Percentiles rank a stretch among this genome's conserved stretches.
phyloP scores from a whole-genome alignment of 30 jellyfish, hydroid and myxozoan species.

The Mastigias papua region DNA sequence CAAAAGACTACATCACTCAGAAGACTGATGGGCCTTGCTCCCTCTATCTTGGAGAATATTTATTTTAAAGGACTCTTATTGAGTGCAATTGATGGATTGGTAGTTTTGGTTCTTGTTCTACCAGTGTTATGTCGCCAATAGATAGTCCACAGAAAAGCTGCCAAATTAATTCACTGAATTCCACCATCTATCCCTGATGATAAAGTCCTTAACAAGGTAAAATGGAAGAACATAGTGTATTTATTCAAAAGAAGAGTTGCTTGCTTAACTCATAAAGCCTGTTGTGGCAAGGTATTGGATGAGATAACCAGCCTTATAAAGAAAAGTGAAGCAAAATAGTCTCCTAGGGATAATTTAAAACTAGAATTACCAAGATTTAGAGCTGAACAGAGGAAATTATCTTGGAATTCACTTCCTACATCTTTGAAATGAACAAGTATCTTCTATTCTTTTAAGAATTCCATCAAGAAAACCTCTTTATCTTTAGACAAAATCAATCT shows the following conservation, averaged over 20 bases:
- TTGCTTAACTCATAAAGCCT: constrained; percentile 2
- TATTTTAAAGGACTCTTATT: too few relatives aligned
- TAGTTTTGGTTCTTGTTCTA: constrained; percentile 2
- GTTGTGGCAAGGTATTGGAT: not conserved
- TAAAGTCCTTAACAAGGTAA: constrained; percentile 1
- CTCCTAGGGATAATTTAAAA: not conserved
- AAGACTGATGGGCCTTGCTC: too few relatives aligned
- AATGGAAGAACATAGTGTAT: constrained; percentile 19
- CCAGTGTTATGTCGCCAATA: not conserved
- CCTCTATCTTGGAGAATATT: too few relatives aligned
- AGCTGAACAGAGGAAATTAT: constrained; percentile 17
- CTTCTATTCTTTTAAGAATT: not conserved
- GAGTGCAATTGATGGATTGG: too few relatives aligned
- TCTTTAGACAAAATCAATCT: not conserved
- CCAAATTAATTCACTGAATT: constrained; percentile 4
- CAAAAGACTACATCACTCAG: too few relatives aligned
- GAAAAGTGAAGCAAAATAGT: not conserved
- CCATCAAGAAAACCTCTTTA: not conserved
- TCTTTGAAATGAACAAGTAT: not conserved
- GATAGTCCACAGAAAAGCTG: constrained; percentile 25
- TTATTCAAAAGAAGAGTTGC: constrained; percentile 24
- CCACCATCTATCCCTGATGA: constrained; percentile 11
- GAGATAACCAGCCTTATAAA: constrained; percentile 16
- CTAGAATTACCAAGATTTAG: constrained; percentile 31
- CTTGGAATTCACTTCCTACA: not conserved